Conservation (phyloP, 2,113 vertebrate genomes). For the Sinocyclocheilus rhinocerous region DNA sequence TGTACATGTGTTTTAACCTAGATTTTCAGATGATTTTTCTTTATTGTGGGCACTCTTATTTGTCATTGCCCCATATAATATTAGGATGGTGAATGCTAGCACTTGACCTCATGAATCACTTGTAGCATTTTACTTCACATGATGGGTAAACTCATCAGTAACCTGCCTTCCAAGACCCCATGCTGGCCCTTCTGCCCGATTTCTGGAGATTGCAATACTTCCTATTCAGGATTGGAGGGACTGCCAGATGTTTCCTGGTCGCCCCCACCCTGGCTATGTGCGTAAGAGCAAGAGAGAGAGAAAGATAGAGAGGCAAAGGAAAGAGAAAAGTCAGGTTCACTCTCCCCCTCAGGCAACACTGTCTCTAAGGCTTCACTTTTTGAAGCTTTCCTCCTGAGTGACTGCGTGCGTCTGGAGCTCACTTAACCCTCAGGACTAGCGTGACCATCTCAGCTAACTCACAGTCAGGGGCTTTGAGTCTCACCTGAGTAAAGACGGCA, state of each 20-base stretch:
- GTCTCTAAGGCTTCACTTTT: conserved; percentile 51
- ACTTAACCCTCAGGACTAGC: conserved; percentile 23
- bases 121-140: neutral
- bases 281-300: neutral
- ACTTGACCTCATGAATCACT: neutral
- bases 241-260: conserved; percentile 84
- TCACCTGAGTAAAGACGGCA: conserved; percentile 6
- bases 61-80: neutral
- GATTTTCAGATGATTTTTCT: neutral
- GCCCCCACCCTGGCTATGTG: conserved; percentile 46
- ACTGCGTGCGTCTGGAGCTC: neutral
- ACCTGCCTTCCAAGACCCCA: conserved; percentile 56
- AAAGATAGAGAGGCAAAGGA: conserved; percentile 17
- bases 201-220: conserved; percentile 89
- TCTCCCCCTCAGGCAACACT: conserved; percentile 44
- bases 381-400: conserved; percentile 29
- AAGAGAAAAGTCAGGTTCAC: conserved; percentile 43
- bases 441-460: neutral
- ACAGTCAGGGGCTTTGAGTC: conserved; percentile 3
- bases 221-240: conserved; percentile 82
- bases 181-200: conserved; percentile 75
- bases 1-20: neutral
- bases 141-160: neutral
- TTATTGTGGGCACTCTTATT: neutral
- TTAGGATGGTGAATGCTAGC: neutral